Conservation (phyloP, 2,797 vertebrate species). For the Artibeus lituratus region DNA sequence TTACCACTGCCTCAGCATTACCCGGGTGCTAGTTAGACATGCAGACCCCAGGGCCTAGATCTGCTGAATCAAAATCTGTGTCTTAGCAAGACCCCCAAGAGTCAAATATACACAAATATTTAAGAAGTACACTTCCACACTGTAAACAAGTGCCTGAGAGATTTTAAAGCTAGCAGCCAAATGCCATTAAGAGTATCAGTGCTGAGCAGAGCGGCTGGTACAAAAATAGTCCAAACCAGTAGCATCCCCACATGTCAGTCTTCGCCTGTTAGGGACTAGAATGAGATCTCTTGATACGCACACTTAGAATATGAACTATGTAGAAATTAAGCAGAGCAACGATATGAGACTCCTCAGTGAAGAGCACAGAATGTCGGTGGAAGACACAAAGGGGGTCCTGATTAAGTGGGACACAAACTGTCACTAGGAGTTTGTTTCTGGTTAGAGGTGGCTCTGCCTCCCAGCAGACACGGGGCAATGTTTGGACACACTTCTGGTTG, state of each 20-base stretch:
- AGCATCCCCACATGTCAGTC: rapidly evolving
- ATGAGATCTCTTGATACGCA: background rate
- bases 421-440: background rate
- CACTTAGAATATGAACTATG: too few relatives aligned
- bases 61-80: background rate
- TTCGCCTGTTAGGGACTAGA: rapidly evolving
- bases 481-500: background rate
- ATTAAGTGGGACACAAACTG: background rate
- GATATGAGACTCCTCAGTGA: background rate
- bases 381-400: background rate
- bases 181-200: rapidly evolving
- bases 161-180: background rate
- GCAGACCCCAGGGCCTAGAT: background rate
- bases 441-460: background rate
- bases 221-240: background rate
- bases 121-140: background rate
- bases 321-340: background rate
- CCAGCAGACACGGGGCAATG: background rate
- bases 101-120: rapidly evolving
- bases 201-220: background rate
- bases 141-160: background rate
- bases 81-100: background rate
- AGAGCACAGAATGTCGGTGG: background rate
- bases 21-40: background rate
- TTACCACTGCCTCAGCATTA: background rate